These are phyloP conservation scores for Pelobates fuscus DNA, from an alignment of 2,113 vertebrate genomes.

Conservation along the genomic window DNA sequence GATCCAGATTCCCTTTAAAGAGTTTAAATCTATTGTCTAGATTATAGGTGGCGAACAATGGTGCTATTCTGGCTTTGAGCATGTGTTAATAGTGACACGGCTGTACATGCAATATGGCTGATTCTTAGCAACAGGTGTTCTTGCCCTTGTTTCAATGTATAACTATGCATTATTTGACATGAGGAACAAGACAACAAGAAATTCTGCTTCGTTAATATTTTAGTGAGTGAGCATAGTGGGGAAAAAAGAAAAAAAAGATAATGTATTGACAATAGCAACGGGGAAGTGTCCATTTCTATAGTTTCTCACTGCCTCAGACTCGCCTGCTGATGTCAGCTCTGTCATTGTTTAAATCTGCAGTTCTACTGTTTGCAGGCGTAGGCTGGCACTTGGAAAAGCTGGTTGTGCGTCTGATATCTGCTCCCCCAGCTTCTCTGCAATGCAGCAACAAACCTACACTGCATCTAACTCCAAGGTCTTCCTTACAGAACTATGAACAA, in stretches of 20 bases:
- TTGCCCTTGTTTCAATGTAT: neutral
- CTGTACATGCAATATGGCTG: too few relatives aligned
- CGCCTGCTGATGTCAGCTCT: constrained; percentile 16
- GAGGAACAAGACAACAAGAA: neutral
- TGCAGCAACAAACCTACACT: constrained; percentile 9
- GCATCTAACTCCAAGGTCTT: neutral
- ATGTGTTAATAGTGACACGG: too few relatives aligned
- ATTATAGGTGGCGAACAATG: too few relatives aligned
- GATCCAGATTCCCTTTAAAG: too few relatives aligned
- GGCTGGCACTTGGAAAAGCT: neutral
- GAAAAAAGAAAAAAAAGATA: neutral
- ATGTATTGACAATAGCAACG: neutral
- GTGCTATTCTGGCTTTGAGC: too few relatives aligned
- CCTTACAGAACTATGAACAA: neutral
- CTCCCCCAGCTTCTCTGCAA: constrained; percentile 29
- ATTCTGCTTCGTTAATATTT: neutral
- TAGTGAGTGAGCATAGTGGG: neutral
- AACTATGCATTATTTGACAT: neutral
- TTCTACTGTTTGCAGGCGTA: constrained; percentile 2
- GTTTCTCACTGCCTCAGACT: neutral
- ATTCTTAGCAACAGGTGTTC: neutral
- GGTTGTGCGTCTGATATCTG: constrained; percentile 14
- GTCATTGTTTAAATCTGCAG: constrained; percentile 23
- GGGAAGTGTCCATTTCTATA: neutral
- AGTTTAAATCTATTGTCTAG: too few relatives aligned